phyloP scores from a whole-genome alignment of 2,113 vertebrate species.

The Tachysurus vachellii region DNA sequence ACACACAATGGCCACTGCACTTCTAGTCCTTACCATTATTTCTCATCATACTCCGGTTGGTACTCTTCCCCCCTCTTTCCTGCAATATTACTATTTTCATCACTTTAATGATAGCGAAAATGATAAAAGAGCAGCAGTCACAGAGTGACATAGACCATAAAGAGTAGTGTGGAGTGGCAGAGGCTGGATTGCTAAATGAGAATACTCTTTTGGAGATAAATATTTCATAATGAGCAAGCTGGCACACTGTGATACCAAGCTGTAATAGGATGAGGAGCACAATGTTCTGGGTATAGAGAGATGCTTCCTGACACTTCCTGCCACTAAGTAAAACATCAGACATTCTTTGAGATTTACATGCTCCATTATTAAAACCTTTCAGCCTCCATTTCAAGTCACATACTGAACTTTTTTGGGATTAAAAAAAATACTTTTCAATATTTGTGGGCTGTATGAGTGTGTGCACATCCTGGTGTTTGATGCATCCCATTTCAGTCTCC shows the following conservation, averaged over 20 bases:
- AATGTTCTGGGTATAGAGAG: constrained; percentile 17
- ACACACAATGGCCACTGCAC: not conserved
- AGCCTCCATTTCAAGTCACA: not conserved
- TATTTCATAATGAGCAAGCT: constrained; percentile 46
- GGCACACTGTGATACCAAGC: constrained; percentile 29
- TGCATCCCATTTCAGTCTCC: not conserved
- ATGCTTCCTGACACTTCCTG: constrained; percentile 13
- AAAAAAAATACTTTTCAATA: not conserved
- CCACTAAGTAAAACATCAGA: not conserved
- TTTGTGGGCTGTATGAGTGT: not conserved
- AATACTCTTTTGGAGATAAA: constrained; percentile 46
- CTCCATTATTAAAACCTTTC: not conserved
- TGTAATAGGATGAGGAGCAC: constrained; percentile 1
- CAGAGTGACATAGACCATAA: constrained; percentile 44
- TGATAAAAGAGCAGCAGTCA: constrained; percentile 18
- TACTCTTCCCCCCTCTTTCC: not conserved
- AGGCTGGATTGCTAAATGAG: constrained; percentile 36
- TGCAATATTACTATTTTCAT: constrained; percentile 9
- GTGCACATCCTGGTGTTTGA: not conserved
- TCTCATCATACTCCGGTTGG: constrained; percentile 14
- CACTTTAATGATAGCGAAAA: not conserved
- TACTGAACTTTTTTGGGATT: not conserved
- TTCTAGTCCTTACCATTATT: not conserved
- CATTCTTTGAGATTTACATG: not conserved
- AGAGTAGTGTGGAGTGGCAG: not conserved